Evolutionary conservation across 2,888 invertebrate species (phyloP).

Genomic region (Desoria tigrina): DNA sequence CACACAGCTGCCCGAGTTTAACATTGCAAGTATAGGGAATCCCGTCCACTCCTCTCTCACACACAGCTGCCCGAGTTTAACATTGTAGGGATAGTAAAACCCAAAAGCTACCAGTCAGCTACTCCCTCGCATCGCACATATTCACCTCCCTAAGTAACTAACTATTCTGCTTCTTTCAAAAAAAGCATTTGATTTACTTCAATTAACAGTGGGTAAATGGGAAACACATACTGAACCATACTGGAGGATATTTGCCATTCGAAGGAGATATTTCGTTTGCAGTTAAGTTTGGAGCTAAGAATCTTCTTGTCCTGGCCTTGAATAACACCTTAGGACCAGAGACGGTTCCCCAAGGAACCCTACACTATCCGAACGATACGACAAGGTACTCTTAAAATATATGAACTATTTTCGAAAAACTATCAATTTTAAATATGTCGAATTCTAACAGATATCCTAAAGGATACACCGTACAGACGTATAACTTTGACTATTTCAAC

Average conservation of each 20-base stretch:
- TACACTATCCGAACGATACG: constrained; percentile 39
- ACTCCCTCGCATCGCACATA: no score
- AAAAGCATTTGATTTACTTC: background rate
- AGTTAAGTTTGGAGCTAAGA: constrained; percentile 68
- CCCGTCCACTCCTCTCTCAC: no score
- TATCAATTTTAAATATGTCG: background rate
- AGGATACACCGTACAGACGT: constrained; percentile 70
- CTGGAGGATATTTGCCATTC: constrained; percentile 95
- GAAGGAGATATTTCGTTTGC: constrained; percentile 75
- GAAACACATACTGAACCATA: constrained; percentile 74
- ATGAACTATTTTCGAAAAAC: background rate
- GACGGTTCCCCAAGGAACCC: constrained; percentile 85
- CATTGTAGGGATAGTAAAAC: no score
- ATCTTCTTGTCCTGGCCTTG: constrained; percentile 85
- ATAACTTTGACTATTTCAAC: constrained; percentile 96
- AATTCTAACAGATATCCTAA: constrained; percentile 61
- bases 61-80: no score
- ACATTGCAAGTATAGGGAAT: no score
- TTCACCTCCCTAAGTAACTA: no score
- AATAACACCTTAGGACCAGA: constrained; percentile 86
- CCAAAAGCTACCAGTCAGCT: no score
- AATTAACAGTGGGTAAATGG: constrained; percentile 83
- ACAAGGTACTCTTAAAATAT: constrained; percentile 22
- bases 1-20: no score
- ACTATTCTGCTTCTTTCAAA: background rate